Conservation (phyloP, 2,888 invertebrate genomes). For the Hydriomena furcata region DNA sequence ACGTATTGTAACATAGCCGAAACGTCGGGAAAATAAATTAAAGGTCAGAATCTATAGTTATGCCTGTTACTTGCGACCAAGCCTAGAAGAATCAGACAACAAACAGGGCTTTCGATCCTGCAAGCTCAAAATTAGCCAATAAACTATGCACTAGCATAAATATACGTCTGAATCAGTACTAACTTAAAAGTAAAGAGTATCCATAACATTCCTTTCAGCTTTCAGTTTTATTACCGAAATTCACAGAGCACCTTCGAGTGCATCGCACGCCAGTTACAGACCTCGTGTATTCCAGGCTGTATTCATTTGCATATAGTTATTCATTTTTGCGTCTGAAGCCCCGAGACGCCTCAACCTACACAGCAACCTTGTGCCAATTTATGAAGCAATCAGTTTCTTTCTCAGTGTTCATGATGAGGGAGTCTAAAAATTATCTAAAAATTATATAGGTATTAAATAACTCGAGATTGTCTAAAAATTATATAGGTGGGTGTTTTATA, state of each 20-base stretch:
- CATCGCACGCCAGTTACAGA: conserved; percentile 7
- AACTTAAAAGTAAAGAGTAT: no score
- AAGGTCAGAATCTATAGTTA: no score
- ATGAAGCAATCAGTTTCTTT: conserved; percentile 77
- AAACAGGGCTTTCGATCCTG: no score
- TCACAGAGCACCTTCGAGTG: neutral
- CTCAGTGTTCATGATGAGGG: conserved; percentile 65
- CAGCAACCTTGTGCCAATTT: conserved; percentile 72
- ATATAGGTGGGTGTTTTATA: conserved; percentile 74
- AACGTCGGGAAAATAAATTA: no score
- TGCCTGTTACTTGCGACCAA: no score
- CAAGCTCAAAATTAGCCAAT: neutral
- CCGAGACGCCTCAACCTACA: conserved; percentile 61
- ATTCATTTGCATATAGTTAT: conserved; percentile 66
- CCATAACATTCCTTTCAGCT: no score
- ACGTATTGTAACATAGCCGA: no score
- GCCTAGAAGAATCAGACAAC: no score
- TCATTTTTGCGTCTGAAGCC: conserved; percentile 58
- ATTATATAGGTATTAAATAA: conserved; percentile 75
- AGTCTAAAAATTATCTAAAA: conserved; percentile 64
- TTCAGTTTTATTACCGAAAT: neutral
- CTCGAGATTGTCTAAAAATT: conserved; percentile 66
- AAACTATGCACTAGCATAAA: neutral
- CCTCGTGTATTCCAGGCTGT: conserved; percentile 37
- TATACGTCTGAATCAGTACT: no score